These are phyloP conservation scores for Aurelia coerulea DNA, from an alignment of 30 jellyfish, hydroid and myxozoan species.

Conservation along the genomic window DNA sequence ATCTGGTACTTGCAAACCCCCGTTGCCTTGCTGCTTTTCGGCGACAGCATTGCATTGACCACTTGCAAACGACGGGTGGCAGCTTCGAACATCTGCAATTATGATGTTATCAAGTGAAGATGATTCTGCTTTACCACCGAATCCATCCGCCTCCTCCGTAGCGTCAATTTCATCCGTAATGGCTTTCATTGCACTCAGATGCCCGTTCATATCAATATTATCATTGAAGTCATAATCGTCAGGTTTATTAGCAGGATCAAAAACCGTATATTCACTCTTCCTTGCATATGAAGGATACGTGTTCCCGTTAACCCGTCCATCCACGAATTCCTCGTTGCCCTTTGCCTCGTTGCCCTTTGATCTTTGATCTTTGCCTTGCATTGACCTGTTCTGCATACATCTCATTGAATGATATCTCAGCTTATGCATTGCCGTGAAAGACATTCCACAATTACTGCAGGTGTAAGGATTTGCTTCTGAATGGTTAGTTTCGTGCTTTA, in stretches of 20 bases:
- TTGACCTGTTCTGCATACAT: slow-evolving; percentile 18
- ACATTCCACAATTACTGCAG: slow-evolving; percentile 51
- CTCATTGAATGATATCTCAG: slow-evolving; percentile 44
- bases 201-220: neutral
- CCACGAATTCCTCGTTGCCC: neutral
- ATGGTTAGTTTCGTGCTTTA: slow-evolving; percentile 39
- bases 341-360: neutral
- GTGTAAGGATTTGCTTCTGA: slow-evolving; percentile 16
- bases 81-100: slow-evolving; percentile 69
- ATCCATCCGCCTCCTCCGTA: neutral
- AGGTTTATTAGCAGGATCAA: slow-evolving; percentile 56
- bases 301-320: slow-evolving; percentile 57
- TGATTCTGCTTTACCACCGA: neutral
- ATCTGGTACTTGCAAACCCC: neutral
- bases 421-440: slow-evolving; percentile 51
- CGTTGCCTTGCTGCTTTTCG: too few relatives aligned
- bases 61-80: slow-evolving; percentile 38
- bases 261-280: slow-evolving; percentile 42
- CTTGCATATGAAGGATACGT: slow-evolving; percentile 63
- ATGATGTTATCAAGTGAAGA: slow-evolving; percentile 31
- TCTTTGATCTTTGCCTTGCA: too few relatives aligned
- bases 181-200: neutral
- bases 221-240: neutral
- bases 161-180: neutral
- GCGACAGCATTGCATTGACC: neutral